phyloP scores from a whole-genome alignment of 2,888 invertebrate species.

The Orthosia gracilis region DNA sequence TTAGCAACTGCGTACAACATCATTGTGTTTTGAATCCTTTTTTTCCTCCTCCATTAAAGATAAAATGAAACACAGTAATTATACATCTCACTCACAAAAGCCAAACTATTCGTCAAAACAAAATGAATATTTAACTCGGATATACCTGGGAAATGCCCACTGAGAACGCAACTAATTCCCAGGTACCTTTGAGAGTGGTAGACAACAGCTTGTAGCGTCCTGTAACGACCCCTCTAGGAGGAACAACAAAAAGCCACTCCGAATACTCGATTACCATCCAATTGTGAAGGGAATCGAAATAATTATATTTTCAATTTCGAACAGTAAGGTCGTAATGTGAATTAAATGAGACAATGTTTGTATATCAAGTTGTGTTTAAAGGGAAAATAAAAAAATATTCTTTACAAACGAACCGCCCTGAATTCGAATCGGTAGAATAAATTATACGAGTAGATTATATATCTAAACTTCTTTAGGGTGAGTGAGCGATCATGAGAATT shows the following conservation, averaged over 20 bases:
- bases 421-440: no score
- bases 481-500: no score
- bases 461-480: no score
- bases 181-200: conserved; percentile 30
- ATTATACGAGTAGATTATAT: no score
- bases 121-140: conserved; percentile 35
- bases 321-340: conserved; percentile 15
- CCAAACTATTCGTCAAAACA: conserved; percentile 51
- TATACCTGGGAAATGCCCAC: conserved; percentile 33
- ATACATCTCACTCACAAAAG: conserved; percentile 18
- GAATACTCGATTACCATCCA: conserved; percentile 58
- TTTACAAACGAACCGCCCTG: no score
- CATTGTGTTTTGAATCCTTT: conserved; percentile 1
- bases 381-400: no score
- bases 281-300: conserved; percentile 53
- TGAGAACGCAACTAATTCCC: conserved; percentile 47
- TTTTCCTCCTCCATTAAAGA: conserved; percentile 7
- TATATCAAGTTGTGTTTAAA: neutral
- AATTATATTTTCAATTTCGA: conserved; percentile 42
- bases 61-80: conserved; percentile 41
- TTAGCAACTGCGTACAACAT: conserved; percentile 2
- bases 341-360: conserved; percentile 13
- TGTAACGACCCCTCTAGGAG: conserved; percentile 52
- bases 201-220: conserved; percentile 44
- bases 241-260: conserved; percentile 61